Evolutionary conservation across 64 coral and sea anemone genomes (phyloP), one percentile per base, ranked within the genome.

Genomic region (Actinia equina): DNA sequence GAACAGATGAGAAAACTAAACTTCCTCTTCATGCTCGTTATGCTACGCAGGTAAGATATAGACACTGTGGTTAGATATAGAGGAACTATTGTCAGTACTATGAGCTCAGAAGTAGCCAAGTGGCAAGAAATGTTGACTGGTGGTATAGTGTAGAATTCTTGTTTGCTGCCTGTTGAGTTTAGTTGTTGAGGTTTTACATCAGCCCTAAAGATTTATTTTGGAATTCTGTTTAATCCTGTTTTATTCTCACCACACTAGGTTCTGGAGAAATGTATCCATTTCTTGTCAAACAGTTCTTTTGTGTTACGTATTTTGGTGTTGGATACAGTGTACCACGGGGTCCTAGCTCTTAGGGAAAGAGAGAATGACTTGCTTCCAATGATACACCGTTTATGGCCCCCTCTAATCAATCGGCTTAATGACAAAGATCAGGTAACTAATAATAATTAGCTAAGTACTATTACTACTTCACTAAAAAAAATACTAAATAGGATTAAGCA

Each of bases 201-300:
- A 22, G 51, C 46, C 70, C 2, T 14, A 77, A 77, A 15, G 18
- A 79, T 30, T 11, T 19, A 22, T 30, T 2, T 11, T 44, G 44
- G 20, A 30, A 26, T 59, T 71, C 14, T 22, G n/a, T n/a, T n/a
- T n/a, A n/a, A n/a, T n/a, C n/a, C n/a, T n/a, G n/a, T 44, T 67
- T 89, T 30, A 15, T 6, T 63, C 17, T 30, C 14, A 62, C 63
- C 4, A 16, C 8, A 26, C 12, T 26, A 99, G 97, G 88, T 99
- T 17, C 89, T 99, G 17, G 93, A 95, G 60, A 99, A 99, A 70
- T 99, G 97, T 85, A 82, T 90, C 51, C 92, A 99, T 78, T 95
- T 99, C 87, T 41, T 99, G 27, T 91, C 93, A 4, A 95, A 89
- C 62, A 99, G 91, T 85, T 99, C 93, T 79, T 82, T 81, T 44